phyloP scores from a whole-genome alignment of 2,888 invertebrate species.

The Latheticus oryzae region DNA sequence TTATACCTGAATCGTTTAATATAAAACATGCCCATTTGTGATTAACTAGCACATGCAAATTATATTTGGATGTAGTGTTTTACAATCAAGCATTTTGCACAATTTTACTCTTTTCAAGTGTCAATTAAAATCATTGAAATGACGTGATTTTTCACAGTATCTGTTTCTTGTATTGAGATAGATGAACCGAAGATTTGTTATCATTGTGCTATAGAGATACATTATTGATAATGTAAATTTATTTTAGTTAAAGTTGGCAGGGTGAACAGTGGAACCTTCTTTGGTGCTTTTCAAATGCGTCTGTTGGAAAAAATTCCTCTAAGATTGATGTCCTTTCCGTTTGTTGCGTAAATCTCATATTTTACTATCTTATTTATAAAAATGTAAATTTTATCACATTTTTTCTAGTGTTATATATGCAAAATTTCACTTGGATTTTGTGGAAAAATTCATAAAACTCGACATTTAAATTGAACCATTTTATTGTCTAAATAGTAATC shows the following conservation, averaged over 20 bases:
- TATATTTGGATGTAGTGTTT: conserved; percentile 5
- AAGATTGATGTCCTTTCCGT: conserved; percentile 17
- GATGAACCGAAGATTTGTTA: conserved; percentile 22
- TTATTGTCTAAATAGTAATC: conserved; percentile 39
- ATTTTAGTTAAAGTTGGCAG: conserved; percentile 30
- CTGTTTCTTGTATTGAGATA: conserved; percentile 32
- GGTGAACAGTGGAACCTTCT: conserved; percentile 8
- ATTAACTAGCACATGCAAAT: conserved; percentile 5
- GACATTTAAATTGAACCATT: no score
- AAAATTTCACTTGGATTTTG: no score
- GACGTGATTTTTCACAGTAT: conserved; percentile 20
- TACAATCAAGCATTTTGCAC: conserved; percentile 2
- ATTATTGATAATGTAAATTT: conserved; percentile 37
- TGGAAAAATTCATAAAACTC: no score
- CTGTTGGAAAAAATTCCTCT: conserved; percentile 11
- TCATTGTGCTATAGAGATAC: conserved; percentile 24
- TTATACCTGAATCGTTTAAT: conserved; percentile 3
- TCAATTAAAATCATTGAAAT: conserved; percentile 28
- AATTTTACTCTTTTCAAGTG: conserved; percentile 4
- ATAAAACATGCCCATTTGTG: no score
- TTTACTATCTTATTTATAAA: conserved; percentile 28
- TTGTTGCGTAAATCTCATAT: conserved; percentile 16
- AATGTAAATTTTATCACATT: conserved; percentile 31
- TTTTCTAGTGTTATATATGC: conserved; percentile 22
- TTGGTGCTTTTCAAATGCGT: conserved; percentile 1